Base-by-base conservation (phyloP, 2,888 invertebrate genomes). In the Microchrysa polita region DNA sequence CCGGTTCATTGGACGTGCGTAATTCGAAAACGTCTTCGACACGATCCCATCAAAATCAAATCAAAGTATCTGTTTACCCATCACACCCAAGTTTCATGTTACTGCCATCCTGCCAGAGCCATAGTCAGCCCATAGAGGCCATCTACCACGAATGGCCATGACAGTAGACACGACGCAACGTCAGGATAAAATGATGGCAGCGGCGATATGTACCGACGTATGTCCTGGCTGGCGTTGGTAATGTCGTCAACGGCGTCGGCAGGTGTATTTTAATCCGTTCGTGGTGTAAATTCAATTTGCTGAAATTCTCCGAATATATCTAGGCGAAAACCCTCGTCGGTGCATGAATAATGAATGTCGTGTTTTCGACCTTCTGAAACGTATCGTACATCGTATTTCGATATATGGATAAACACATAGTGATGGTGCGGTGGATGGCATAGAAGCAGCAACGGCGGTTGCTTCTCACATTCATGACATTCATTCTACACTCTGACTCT, bases 261-360 rank as follows among this genome's bases (percentile, higher is more conserved):
- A 61, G 42, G 52, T 48, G 65, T 7, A 22, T 22, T 44, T 44
- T 48, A 48, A 48, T 65, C 65, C 22, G 65, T 48, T 65, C 22
- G 20, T 12, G 52, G 44, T 48, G 48, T 22, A 65, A 65, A 65
- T 65, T 65, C 48, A 52, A 65, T 65, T 65, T 65, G 65, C 23
- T 44, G 48, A 65, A 65, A 22, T 44, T 65, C 65, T 48, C 23
- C 65, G 22, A 52, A 65, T 27, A n/a, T n/a, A 65, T 44, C 44
- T 16, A 12, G 61, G 7, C 27, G 27, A 34, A 34, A 61, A 34
- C 27, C 40, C 61, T 40, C 40, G 23, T 61, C 61, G 48, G 12
- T 9, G 40, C 42, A 65, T 65, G 48, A 65, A 65, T 65, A 65
- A 65, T 65, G 52, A 34, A 65, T 65, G 5, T 2, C 27, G 40